phyloP scores from a whole-genome alignment of 1,140 invertebrate genomes.

The Hylyphantes graminicola region DNA sequence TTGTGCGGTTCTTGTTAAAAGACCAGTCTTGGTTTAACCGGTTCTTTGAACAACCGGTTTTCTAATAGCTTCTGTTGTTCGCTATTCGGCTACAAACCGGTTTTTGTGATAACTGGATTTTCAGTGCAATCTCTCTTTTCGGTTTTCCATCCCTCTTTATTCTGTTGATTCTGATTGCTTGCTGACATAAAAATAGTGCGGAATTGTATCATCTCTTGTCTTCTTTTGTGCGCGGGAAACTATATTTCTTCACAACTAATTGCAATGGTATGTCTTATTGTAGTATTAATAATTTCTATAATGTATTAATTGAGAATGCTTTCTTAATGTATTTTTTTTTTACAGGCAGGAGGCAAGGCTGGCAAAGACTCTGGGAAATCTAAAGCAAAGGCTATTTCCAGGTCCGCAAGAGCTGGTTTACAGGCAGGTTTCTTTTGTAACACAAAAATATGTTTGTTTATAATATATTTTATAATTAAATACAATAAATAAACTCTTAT shows the following conservation, averaged over 20 bases:
- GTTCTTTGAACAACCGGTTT: too few relatives aligned
- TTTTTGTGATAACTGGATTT: too few relatives aligned
- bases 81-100: too few relatives aligned
- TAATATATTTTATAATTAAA: too few relatives aligned
- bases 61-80: too few relatives aligned
- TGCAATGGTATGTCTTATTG: slow-evolving; percentile 12
- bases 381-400: slow-evolving; percentile 97
- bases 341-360: slow-evolving; percentile 96
- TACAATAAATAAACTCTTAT: too few relatives aligned
- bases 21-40: too few relatives aligned
- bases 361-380: slow-evolving; percentile 99
- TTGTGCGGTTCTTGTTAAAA: too few relatives aligned
- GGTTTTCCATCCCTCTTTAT: too few relatives aligned
- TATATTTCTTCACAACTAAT: not conserved
- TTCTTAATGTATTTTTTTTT: slow-evolving; percentile 1
- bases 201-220: not conserved
- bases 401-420: slow-evolving; percentile 96
- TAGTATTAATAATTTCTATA: not conserved
- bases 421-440: slow-evolving; percentile 76
- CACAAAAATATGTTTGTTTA: too few relatives aligned
- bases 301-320: not conserved
- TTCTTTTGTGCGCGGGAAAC: not conserved
- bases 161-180: too few relatives aligned
- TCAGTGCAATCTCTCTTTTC: too few relatives aligned
- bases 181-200: not conserved